Conservation (phyloP, 2,113 vertebrate species). For the Gymnocephalus cernua region DNA sequence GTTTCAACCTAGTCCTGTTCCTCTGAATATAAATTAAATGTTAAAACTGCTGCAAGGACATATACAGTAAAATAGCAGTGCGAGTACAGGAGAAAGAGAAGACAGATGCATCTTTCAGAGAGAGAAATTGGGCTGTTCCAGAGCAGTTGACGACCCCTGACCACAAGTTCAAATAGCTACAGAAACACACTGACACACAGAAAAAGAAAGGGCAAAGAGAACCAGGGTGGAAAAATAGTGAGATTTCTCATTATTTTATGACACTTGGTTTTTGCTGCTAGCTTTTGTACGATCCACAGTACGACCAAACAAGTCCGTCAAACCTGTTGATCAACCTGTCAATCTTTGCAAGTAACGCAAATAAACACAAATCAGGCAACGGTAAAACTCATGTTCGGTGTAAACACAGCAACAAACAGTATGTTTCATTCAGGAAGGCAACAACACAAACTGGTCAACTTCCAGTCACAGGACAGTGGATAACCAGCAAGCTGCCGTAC, state of each 20-base stretch:
- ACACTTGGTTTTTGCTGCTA: not conserved
- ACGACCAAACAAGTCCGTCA: not conserved
- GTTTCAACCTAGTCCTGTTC: too few relatives aligned
- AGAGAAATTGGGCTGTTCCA: conserved; percentile 24
- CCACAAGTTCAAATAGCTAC: conserved; percentile 48
- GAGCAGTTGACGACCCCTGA: conserved; percentile 42
- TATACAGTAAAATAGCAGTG: not conserved
- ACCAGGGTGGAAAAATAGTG: not conserved
- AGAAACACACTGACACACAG: conserved; percentile 42
- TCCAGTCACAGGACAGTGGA: conserved; percentile 8
- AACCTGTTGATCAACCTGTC: not conserved
- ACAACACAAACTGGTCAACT: conserved; percentile 16
- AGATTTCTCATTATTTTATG: not conserved
- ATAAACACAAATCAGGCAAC: too few relatives aligned
- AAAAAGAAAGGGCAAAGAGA: conserved; percentile 8
- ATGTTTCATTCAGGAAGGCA: too few relatives aligned
- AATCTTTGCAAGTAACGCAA: not conserved
- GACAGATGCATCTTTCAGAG: conserved; percentile 20
- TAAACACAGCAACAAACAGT: too few relatives aligned
- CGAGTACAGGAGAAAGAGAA: not conserved
- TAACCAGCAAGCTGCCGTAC: not conserved
- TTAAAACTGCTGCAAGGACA: not conserved
- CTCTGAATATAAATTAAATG: not conserved
- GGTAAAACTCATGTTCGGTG: too few relatives aligned
- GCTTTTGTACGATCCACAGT: not conserved